Evolutionary conservation across 2,797 vertebrate genomes (phyloP), one percentile per base, ranked within the genome.

Genomic region (Sebastiscus tertius): DNA sequence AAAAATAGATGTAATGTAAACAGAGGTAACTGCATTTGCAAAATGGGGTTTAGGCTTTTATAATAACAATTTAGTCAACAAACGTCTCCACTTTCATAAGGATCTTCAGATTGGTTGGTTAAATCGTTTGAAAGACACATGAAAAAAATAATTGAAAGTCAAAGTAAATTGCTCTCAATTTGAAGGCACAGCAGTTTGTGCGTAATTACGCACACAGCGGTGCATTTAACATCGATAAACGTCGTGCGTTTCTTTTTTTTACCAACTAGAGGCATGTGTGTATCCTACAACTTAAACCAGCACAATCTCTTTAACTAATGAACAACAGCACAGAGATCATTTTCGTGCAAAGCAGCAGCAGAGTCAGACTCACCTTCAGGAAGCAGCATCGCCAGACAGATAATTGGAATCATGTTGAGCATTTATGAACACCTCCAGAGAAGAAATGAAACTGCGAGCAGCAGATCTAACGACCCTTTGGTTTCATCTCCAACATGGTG

Each of bases 321-420:
- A 29, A 31, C 20, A 39, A 14, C 29, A 33, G 46, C 22, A 59
- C 10, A 22, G 6, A n/a, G 8, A 54, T 49, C 0, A 29, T 58
- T 68, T 56, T 27, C 33, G 13, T 62, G 56, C 26, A 73, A 24
- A 13, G 12, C 36, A 8, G 46, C 11, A 27, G 4, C 24, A 26
- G 14, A 10, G 2, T 77, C 29, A 22, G 61, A 86, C 94, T 94
- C 82, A 96, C 95, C 95, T 88, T 90, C 72, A 31, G 94, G 90
- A 29, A 95, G 90, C 77, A 95, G 81, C 79, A 93, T 79, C 61
- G 27, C 82, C 84, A 95, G 60, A 73, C 82, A 93, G 34, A 94
- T 64, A 8, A 91, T 36, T 33, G 76, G 63, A 29, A 93, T 82
- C 84, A 90, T 93, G 75, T 81, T 87, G 46, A 79, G 16, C 82